Base-by-base conservation (phyloP, 2,888 invertebrate genomes). In the Scaptomyza tumidula region DNA sequence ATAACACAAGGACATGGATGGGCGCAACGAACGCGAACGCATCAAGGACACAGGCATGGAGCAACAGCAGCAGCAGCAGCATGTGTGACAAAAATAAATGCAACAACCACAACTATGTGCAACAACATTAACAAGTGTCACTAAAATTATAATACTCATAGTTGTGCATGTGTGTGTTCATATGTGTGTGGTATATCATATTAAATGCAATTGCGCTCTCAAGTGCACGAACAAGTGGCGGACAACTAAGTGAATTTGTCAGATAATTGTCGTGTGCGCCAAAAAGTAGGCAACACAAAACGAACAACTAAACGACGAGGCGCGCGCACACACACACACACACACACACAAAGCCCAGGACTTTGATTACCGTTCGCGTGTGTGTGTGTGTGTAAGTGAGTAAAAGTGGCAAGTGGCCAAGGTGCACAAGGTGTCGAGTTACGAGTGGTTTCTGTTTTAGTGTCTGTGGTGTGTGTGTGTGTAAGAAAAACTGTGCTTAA, bases 1-100 rank as follows among this genome's bases (percentile, higher is more conserved):
- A 88, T 88, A 86, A 88, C 81, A 71, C 85, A 86, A 86, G 85
- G 88, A 88, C 88, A 79, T 84, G 84, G 75, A 64, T 60, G 78
- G 86, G 80, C 86, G 71, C 83, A 78, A 75, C 64, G 81, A 75
- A 79, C 79, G 80, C 73, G 46, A 48, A 49, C n/a, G 46, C 62
- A 69, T 62, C 80, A 69, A 78, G 50, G 81, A 68, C 84, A 71
- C 62, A 60, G 55, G 57, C 70, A 60, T 52, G 52, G 55, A 35
- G 33, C 49, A 41, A 16, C 39, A 24, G n/a, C 37, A 46, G 29
- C 52, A 46, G 29, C 52, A 49, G 39, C 43, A 27, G 64, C 58
- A 59, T 63, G 78, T 70, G 75, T 54, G 64, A 68, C 54, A 58
- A 46, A 78, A 75, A 75, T 78, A 75, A 66, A 62, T 58, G 76